phyloP scores from a whole-genome alignment of 2,113 vertebrate genomes.

The Bos javanicus region DNA sequence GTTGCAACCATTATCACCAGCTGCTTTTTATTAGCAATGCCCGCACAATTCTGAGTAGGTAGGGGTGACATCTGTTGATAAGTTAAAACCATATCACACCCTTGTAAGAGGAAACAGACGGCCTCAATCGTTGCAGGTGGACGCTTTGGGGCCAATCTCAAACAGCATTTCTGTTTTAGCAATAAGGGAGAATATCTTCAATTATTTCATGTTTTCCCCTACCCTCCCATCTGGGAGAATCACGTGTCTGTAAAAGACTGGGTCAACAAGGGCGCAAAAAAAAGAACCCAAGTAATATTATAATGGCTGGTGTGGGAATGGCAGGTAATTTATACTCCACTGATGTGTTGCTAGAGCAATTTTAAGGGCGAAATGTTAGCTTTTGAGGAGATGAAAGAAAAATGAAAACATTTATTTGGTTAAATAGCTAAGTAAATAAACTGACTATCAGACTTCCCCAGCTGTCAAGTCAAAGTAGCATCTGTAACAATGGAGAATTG shows the following conservation, averaged over 20 bases:
- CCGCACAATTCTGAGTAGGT: not conserved
- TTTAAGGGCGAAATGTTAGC: constrained; percentile 61
- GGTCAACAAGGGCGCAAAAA: constrained; percentile 27
- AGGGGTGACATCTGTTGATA: constrained; percentile 51
- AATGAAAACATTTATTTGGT: constrained; percentile 61
- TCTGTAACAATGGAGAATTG: constrained; percentile 56
- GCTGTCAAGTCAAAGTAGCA: constrained; percentile 59
- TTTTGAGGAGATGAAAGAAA: constrained; percentile 67
- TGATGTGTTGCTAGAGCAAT: constrained; percentile 64
- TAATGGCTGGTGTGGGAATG: constrained; percentile 56
- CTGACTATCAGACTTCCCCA: constrained; percentile 57
- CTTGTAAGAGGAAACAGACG: constrained; percentile 3
- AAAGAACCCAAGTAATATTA: constrained; percentile 52
- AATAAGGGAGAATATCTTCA: not conserved
- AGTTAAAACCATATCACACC: not conserved
- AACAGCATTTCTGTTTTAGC: constrained; percentile 49
- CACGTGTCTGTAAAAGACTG: constrained; percentile 36
- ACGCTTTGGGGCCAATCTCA: not conserved
- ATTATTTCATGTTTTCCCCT: constrained; percentile 30
- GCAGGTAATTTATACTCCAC: constrained; percentile 66
- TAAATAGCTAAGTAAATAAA: constrained; percentile 59
- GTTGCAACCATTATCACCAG: constrained; percentile 10
- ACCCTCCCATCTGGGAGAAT: not conserved
- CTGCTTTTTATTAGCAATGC: constrained; percentile 53
- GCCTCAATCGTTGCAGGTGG: not conserved